These are phyloP conservation scores for Alosa sapidissima DNA, from an alignment of 2,797 vertebrate species.

Conservation along the genomic window DNA sequence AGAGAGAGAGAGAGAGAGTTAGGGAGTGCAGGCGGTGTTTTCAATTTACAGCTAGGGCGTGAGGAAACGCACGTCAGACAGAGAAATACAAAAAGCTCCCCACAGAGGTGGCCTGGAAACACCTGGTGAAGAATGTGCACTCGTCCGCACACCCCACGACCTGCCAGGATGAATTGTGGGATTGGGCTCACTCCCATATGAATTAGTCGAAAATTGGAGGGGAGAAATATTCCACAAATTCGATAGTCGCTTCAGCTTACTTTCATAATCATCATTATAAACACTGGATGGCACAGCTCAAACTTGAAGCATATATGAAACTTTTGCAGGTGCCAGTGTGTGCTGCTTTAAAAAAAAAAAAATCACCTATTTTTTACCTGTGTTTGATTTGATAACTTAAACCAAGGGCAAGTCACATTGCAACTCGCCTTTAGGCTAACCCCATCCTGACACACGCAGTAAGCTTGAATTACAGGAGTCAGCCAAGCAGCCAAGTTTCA, in stretches of 20 bases:
- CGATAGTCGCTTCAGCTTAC: background rate
- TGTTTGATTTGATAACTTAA: constrained; percentile 34
- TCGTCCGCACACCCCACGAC: constrained; percentile 32
- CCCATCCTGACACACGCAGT: constrained; percentile 35
- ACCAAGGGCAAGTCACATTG: constrained; percentile 33
- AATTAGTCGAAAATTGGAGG: constrained; percentile 50
- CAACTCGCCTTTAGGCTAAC: constrained; percentile 33
- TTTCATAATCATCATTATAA: constrained; percentile 37
- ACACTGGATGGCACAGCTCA: constrained; percentile 30
- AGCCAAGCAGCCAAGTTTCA: constrained; percentile 51
- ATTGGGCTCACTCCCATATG: constrained; percentile 41
- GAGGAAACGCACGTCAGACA: constrained; percentile 48
- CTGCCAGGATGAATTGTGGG: constrained; percentile 52
- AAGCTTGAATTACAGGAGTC: constrained; percentile 48
- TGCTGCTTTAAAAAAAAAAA: constrained; percentile 9
- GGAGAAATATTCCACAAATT: constrained; percentile 46
- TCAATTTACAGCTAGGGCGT: constrained; percentile 58
- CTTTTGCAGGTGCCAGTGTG: constrained; percentile 24
- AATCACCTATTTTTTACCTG: constrained; percentile 38
- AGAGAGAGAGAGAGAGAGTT: background rate
- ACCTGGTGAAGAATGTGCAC: constrained; percentile 50
- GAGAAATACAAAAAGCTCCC: constrained; percentile 50
- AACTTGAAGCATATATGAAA: constrained; percentile 23
- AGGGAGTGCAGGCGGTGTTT: constrained; percentile 51
- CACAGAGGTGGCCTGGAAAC: constrained; percentile 50